Evolutionary conservation across 1,140 invertebrate genomes (phyloP).

Genomic region (Lysiphlebus fabarum): DNA sequence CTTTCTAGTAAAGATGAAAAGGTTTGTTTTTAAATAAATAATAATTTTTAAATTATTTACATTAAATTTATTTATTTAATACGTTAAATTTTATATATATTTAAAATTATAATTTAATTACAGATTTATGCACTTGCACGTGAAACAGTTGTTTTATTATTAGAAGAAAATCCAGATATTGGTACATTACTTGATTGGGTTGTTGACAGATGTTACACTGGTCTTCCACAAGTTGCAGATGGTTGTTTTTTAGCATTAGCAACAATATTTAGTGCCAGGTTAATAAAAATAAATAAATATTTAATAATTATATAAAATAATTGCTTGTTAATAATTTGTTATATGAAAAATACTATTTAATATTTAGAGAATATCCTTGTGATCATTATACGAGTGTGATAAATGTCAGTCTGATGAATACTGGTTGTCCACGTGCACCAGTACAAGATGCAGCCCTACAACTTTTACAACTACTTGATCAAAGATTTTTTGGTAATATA

Average conservation of each 20-base stretch:
- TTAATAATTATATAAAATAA: conserved; percentile 4
- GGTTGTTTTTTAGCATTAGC: conserved; percentile 93
- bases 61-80: too few species aligned
- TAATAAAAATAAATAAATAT: conserved; percentile 35
- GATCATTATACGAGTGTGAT: conserved; percentile 98
- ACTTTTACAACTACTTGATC: conserved; percentile 89
- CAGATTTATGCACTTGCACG: conserved; percentile 87
- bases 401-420: conserved; percentile 94
- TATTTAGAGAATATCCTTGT: conserved; percentile 96
- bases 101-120: too few species aligned
- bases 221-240: conserved; percentile 83
- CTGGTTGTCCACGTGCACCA: conserved; percentile 85
- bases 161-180: conserved; percentile 95
- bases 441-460: conserved; percentile 92
- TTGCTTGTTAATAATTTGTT: neutral
- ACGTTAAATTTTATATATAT: too few species aligned
- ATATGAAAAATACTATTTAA: neutral
- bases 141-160: conserved; percentile 87
- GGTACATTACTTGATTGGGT: conserved; percentile 94
- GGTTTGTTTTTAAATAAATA: conserved; percentile 53
- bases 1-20: conserved; percentile 85
- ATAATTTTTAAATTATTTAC: neutral
- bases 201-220: conserved; percentile 95
- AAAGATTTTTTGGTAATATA: conserved; percentile 88
- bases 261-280: conserved; percentile 94